These are phyloP conservation scores for Tamandua tetradactyla DNA, from an alignment of 2,797 vertebrate species.

Conservation along the genomic window DNA sequence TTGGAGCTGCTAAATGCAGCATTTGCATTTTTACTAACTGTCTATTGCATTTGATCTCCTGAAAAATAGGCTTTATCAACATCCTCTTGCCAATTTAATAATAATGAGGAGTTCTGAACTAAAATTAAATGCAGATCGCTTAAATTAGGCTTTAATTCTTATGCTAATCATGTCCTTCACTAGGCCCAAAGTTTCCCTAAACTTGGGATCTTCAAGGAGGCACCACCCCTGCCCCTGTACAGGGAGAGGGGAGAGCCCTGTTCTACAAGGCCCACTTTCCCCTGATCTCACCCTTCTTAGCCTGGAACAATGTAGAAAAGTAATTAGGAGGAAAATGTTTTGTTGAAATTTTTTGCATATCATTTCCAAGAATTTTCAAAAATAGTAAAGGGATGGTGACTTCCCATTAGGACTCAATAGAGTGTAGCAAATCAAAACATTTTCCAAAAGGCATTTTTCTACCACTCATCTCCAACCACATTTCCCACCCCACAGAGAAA, in stretches of 20 bases:
- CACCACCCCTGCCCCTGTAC: background rate
- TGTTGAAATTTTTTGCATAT: slow-evolving; percentile 48
- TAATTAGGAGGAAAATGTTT: slow-evolving; percentile 43
- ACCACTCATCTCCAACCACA: slow-evolving; percentile 80
- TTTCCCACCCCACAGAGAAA: slow-evolving; percentile 77
- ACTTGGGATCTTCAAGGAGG: background rate
- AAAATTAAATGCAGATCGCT: slow-evolving; percentile 3
- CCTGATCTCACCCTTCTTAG: background rate
- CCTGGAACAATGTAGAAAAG: slow-evolving; percentile 31
- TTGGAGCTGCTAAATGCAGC: background rate
- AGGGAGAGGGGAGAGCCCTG: background rate
- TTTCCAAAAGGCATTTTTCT: slow-evolving; percentile 82
- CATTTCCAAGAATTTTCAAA: slow-evolving; percentile 71
- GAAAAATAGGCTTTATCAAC: background rate
- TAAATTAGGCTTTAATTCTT: background rate
- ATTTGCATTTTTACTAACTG: background rate
- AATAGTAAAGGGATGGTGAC: slow-evolving; percentile 66
- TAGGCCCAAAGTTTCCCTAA: background rate
- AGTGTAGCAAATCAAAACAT: slow-evolving; percentile 81
- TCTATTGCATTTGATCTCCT: background rate
- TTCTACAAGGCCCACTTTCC: background rate
- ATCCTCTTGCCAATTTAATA: background rate
- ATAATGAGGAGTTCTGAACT: background rate
- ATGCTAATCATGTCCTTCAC: background rate
- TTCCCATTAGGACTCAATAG: slow-evolving; percentile 62